Conservation (phyloP, 1,140 invertebrate genomes). For the Agrypnia vestita region DNA sequence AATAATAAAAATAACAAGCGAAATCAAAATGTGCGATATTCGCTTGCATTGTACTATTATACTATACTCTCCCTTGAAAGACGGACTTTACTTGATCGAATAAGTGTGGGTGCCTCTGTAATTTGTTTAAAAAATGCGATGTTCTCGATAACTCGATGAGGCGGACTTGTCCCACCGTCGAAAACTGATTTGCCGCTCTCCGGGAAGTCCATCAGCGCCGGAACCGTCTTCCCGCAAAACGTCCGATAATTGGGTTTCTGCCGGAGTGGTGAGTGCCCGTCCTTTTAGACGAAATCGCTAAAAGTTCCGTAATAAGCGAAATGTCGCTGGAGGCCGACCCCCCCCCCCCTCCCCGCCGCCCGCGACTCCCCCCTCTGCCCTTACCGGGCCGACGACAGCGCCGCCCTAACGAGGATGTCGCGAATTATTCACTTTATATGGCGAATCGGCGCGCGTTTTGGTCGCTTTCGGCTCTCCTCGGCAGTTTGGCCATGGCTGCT, state of each 20-base stretch:
- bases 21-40: too few species aligned
- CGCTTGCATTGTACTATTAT: too few species aligned
- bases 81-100: too few species aligned
- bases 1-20: too few species aligned
- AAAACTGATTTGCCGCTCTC: conserved; percentile 9
- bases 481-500: conserved; percentile 8
- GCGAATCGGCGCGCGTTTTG: conserved; percentile 28
- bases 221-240: conserved; percentile 20
- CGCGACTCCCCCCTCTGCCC: background rate
- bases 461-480: background rate
- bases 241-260: conserved; percentile 55
- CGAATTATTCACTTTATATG: conserved; percentile 61
- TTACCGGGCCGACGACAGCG: background rate
- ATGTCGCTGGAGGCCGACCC: conserved; percentile 15
- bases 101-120: too few species aligned
- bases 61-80: too few species aligned
- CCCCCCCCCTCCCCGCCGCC: background rate
- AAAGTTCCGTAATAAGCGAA: conserved; percentile 52
- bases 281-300: conserved; percentile 53
- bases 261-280: conserved; percentile 21
- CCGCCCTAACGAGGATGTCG: conserved; percentile 57
- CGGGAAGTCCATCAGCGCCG: background rate
- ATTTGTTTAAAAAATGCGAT: too few species aligned
- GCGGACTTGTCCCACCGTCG: background rate
- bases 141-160: background rate